Evolutionary conservation across 2,888 invertebrate species (phyloP), one percentile per base, ranked within the genome.

Genomic region (Trachelus iudaicus): DNA sequence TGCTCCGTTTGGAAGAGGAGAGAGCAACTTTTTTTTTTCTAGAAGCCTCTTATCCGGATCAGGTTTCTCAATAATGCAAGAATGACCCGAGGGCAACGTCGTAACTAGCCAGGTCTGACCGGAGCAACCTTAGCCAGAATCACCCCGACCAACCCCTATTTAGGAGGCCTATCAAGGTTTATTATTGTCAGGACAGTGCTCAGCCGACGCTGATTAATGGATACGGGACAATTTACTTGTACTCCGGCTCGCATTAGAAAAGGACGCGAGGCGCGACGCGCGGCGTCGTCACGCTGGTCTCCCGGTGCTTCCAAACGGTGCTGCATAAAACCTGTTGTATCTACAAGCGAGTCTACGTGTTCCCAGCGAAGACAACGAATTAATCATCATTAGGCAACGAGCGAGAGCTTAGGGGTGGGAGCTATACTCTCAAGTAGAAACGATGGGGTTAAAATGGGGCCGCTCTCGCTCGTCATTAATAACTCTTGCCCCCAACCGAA

Each of bases 311-410:
- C 6, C 30, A 30, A 77, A 76, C 75, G 79, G 75, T 78, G 77
- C 75, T 81, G 76, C 76, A 73, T 73, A 75, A 75, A 73, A 81
- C 81, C 82, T 78, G 80, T 80, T 83, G 77, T 69, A 77, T 56
- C 73, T 75, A 40, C 31, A 80, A 76, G 76, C 75, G 34, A 73
- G 74, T 77, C 37, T n/a, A 68, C 73, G 69, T 69, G 78, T 79
- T 80, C 75, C 75, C 74, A 74, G 78, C 80, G 77, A 82, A 83
- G 86, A 86, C 82, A 80, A 85, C 82, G 83, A 85, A 85, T 85
- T 85, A 86, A 85, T 85, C 83, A 85, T 85, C 85, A 86, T 85
- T 86, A 85, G 83, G 78, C 82, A 75, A 73, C 79, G 76, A 73
- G 77, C 75, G 79, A 80, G 81, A 69, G 75, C 78, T 79, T 75